These are phyloP conservation scores for Enteromius anoplus DNA, from an alignment of 2,797 vertebrate species.

Conservation along the genomic window DNA sequence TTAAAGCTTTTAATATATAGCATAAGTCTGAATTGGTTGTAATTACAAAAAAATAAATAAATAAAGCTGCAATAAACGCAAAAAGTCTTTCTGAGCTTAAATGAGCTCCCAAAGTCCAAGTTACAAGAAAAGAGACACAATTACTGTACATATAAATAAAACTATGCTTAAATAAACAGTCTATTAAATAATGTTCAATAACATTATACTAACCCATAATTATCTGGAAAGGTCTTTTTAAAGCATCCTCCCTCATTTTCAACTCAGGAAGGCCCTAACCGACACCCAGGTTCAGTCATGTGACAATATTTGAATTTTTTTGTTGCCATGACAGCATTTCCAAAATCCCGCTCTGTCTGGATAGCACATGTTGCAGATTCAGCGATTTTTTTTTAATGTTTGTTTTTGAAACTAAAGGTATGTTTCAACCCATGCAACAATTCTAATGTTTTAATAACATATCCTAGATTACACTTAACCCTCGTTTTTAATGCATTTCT, in stretches of 20 bases:
- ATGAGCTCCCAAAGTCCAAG: not conserved
- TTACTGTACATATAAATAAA: not conserved
- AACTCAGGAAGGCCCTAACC: not conserved
- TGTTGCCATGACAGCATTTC: not conserved
- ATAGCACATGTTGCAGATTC: not conserved
- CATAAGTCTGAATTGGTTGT: no score
- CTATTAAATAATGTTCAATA: not conserved
- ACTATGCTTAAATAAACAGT: not conserved
- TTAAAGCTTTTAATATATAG: no score
- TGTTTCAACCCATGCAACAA: no score
- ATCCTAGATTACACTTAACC: not conserved
- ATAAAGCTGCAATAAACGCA: not conserved
- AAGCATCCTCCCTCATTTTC: not conserved
- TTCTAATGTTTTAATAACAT: not conserved
- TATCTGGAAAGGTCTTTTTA: not conserved
- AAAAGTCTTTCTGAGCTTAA: not conserved
- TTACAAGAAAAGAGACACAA: not conserved
- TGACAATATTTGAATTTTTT: conserved; percentile 19
- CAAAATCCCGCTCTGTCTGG: no score
- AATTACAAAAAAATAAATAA: no score
- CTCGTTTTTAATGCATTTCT: not conserved
- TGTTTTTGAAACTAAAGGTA: no score
- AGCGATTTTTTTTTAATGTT: not conserved
- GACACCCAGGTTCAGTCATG: conserved; percentile 12
- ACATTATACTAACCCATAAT: not conserved